These are phyloP conservation scores for Steinernema feltiae DNA, from an alignment of 1,140 invertebrate genomes.

Conservation along the genomic window DNA sequence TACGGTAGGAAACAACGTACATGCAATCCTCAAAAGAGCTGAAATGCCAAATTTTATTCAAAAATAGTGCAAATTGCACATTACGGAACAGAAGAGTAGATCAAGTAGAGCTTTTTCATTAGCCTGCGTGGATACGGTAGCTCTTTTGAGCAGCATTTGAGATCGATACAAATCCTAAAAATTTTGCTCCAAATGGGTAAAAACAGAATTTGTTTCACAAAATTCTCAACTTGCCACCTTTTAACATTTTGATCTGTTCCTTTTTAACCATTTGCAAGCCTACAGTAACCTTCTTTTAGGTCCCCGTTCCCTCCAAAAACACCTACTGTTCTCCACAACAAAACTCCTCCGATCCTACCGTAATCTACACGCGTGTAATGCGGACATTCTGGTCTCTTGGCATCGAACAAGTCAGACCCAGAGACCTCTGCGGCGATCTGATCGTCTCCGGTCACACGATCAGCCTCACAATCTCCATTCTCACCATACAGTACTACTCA, in stretches of 20 bases:
- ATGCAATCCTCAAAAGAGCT: too few relatives aligned
- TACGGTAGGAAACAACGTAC: too few relatives aligned
- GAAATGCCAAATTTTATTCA: too few relatives aligned
- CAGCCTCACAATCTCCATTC: slow-evolving; percentile 30
- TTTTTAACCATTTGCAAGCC: too few relatives aligned
- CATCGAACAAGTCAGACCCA: slow-evolving; percentile 31
- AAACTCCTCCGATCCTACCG: slow-evolving; percentile 11
- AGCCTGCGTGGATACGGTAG: too few relatives aligned
- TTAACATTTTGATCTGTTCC: too few relatives aligned
- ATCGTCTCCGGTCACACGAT: slow-evolving; percentile 42
- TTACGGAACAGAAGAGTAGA: not conserved
- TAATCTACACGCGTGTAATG: slow-evolving; percentile 25
- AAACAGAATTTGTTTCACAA: too few relatives aligned
- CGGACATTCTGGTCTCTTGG: slow-evolving; percentile 40
- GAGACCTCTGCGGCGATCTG: slow-evolving; percentile 40
- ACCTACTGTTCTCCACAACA: slow-evolving; percentile 37
- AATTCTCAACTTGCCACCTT: too few relatives aligned
- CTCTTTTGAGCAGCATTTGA: too few relatives aligned
- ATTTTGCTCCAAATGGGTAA: too few relatives aligned
- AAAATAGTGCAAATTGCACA: not conserved
- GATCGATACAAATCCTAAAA: too few relatives aligned
- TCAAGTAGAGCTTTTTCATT: too few relatives aligned
- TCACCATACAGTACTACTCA: slow-evolving; percentile 34
- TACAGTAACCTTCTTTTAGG: slow-evolving; percentile 27
- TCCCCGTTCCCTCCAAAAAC: slow-evolving; percentile 35